Evolutionary conservation across 2,888 invertebrate genomes (phyloP).

Genomic region (Autographa gamma): DNA sequence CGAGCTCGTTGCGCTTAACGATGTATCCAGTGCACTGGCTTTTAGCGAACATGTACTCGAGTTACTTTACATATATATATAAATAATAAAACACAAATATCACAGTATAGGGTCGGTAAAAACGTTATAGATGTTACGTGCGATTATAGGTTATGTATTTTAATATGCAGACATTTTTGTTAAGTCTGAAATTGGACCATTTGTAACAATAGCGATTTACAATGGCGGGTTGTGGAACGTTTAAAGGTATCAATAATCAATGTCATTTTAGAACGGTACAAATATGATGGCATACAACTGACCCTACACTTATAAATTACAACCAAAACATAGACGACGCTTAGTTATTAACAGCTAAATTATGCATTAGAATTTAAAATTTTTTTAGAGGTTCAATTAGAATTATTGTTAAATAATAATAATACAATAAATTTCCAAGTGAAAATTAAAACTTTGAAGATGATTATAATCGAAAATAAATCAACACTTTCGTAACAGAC

Average conservation of each 20-base stretch:
- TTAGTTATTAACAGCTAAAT: background rate
- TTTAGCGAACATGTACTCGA: background rate
- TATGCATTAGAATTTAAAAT: background rate
- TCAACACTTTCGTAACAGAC: too few species aligned
- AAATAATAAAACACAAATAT: background rate
- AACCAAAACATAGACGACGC: background rate
- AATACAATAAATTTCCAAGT: too few species aligned
- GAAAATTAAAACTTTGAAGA: too few species aligned
- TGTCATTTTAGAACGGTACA: too few species aligned
- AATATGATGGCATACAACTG: background rate
- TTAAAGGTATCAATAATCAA: too few species aligned
- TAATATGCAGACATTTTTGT: too few species aligned
- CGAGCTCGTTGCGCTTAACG: background rate
- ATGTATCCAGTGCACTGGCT: background rate
- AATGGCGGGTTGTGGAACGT: too few species aligned
- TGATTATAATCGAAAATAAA: too few species aligned
- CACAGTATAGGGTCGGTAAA: conserved; percentile 8
- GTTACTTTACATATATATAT: conserved; percentile 9
- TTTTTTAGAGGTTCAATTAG: background rate
- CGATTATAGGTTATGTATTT: too few species aligned
- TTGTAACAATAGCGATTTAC: too few species aligned
- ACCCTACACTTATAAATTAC: background rate
- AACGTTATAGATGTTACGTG: background rate
- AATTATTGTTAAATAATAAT: too few species aligned
- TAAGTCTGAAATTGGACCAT: too few species aligned